Conservation (phyloP, 2,888 invertebrate genomes). For the Drosophila histrio region DNA sequence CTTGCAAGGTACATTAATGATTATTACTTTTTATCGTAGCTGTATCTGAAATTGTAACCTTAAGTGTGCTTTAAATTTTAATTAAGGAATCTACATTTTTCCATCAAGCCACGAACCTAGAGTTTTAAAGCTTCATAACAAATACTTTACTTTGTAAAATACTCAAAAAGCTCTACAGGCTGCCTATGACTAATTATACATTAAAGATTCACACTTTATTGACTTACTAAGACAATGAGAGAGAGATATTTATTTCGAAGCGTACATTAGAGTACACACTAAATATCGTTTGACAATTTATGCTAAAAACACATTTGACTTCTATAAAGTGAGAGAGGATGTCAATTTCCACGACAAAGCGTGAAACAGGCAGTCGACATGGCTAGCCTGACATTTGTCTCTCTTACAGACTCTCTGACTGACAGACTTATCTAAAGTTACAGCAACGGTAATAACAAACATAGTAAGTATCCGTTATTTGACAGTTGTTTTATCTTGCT, state of each 20-base stretch:
- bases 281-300: background rate
- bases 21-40: background rate
- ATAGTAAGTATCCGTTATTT: background rate
- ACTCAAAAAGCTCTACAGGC: background rate
- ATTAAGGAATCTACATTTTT: background rate
- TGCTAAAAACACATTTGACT: background rate
- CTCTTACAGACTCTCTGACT: background rate
- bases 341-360: background rate
- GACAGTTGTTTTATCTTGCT: background rate
- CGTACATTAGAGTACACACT: background rate
- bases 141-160: background rate
- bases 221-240: background rate
- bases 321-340: background rate
- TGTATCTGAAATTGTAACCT: background rate
- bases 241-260: background rate
- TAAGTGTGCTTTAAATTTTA: background rate
- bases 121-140: background rate
- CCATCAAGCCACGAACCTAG: background rate
- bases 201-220: background rate
- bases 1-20: background rate
- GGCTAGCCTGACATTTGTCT: background rate
- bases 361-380: background rate
- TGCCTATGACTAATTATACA: background rate
- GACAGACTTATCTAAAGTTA: background rate
- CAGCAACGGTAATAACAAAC: background rate